Evolutionary conservation across 2,797 vertebrate genomes (phyloP).

Genomic region (Peromyscus eremicus): DNA sequence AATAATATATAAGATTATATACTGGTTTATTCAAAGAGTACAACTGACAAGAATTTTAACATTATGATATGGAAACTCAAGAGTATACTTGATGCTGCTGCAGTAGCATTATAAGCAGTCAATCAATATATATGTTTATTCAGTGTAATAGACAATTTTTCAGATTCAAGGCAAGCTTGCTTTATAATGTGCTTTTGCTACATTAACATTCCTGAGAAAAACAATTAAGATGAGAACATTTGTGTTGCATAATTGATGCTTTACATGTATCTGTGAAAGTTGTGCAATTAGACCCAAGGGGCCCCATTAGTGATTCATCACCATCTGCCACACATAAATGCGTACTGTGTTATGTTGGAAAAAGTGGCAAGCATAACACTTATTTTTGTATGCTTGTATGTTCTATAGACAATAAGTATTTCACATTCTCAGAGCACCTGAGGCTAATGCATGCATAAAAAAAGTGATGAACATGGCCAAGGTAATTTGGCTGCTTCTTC

Average conservation of each 20-base stretch:
- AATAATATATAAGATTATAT: background rate
- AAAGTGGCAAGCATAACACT: constrained; percentile 69
- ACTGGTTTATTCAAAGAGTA: background rate
- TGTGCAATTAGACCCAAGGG: constrained; percentile 81
- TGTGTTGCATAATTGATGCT: constrained; percentile 85
- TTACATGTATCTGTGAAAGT: constrained; percentile 84
- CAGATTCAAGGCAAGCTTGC: constrained; percentile 18
- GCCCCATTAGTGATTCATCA: constrained; percentile 84
- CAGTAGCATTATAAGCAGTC: background rate
- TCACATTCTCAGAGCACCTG: constrained; percentile 76
- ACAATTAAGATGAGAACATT: constrained; percentile 82
- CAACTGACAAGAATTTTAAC: background rate
- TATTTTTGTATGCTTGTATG: constrained; percentile 64
- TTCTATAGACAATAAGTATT: constrained; percentile 84
- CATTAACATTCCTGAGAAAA: constrained; percentile 80
- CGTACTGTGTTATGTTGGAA: constrained; percentile 77
- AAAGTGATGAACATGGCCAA: background rate
- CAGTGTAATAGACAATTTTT: background rate
- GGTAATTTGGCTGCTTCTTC: background rate
- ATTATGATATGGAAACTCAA: background rate
- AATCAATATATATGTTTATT: background rate
- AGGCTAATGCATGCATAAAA: background rate
- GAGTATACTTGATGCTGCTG: background rate
- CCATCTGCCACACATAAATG: constrained; percentile 83
- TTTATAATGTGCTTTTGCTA: constrained; percentile 57